phyloP scores from a whole-genome alignment of 2,797 vertebrate genomes.

The Malurus splendens region DNA sequence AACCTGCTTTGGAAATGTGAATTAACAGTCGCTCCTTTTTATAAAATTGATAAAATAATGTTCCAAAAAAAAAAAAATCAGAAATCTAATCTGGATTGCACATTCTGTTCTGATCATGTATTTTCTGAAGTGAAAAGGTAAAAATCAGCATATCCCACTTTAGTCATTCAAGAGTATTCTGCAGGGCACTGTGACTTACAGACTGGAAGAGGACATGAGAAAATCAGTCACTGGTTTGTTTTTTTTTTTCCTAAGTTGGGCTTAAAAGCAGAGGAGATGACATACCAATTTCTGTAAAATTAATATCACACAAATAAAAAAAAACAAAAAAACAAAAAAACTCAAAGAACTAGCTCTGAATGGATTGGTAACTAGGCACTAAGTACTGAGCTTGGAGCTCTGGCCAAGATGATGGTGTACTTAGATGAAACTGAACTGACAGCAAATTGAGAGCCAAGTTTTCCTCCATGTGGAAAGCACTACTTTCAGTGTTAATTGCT shows the following conservation, averaged over 20 bases:
- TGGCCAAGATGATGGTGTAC: neutral
- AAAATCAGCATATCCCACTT: neutral
- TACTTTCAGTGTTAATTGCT: neutral
- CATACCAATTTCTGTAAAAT: neutral
- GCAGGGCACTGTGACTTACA: neutral
- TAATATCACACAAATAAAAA: neutral
- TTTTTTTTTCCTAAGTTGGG: neutral
- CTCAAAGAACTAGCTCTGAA: neutral
- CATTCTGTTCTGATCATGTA: neutral
- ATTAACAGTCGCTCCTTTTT: neutral
- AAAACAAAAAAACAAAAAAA: neutral
- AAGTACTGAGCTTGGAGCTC: neutral
- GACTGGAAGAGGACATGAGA: neutral
- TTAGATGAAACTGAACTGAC: neutral
- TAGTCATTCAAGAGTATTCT: neutral
- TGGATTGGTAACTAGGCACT: neutral
- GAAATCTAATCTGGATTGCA: neutral
- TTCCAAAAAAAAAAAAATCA: neutral
- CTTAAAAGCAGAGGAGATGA: neutral
- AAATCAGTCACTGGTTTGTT: neutral
- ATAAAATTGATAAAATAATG: neutral
- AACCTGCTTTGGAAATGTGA: neutral
- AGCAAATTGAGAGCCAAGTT: neutral
- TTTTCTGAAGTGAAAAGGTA: neutral
- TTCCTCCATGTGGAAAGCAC: neutral